Base-by-base conservation (phyloP, 2,113 vertebrate genomes). In the Caranx melampygus region DNA sequence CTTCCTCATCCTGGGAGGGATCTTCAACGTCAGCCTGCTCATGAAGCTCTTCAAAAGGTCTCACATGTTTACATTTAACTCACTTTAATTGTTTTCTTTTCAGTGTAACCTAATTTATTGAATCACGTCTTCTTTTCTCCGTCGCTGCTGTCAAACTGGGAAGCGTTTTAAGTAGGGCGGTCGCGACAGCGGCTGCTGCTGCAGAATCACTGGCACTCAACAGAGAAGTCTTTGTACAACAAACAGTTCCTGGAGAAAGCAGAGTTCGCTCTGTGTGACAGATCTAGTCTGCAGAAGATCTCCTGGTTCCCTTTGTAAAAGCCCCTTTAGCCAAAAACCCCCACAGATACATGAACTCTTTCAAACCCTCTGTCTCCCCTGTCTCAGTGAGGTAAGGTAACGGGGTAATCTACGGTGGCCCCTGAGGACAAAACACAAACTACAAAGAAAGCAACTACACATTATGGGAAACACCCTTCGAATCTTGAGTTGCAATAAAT, bases 21-120 rank as follows among this genome's bases (percentile, higher is more conserved):
- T 99, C 85, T 97, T 98, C 91, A 99, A 99, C 66, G 93, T 98
- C 91, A 99, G 97, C 86, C 96, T 98, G 78, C 88, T 99, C 70
- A 98, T 99, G 96, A 97, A 97, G 90, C 96, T 99, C 89, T 99
- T 99, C 79, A 99, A 98, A 95, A 97, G 98, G 98, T n/a, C 14
- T 66, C 57, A 5, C 0, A 13, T 33, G n/a, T 31, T 62, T 4
- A 21, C 42, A 21, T 49, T 6, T 2, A 59, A 60, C 64, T 33
- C 44, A 10, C n/a, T 76, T 79, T 72, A 35, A 47, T 74, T n/a
- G 34, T 59, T 68, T 65, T 73, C 16, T 6, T 62, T 42, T 52
- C 60, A 5, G 15, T 3, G 4, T 40, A 68, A 52, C 35, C 51
- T 42, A 72, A 26, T 55, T 74, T 67, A 62, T 59, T 57, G 6